Conservation (phyloP, 2,113 vertebrate species). For the Rhodinocichla rosea region DNA sequence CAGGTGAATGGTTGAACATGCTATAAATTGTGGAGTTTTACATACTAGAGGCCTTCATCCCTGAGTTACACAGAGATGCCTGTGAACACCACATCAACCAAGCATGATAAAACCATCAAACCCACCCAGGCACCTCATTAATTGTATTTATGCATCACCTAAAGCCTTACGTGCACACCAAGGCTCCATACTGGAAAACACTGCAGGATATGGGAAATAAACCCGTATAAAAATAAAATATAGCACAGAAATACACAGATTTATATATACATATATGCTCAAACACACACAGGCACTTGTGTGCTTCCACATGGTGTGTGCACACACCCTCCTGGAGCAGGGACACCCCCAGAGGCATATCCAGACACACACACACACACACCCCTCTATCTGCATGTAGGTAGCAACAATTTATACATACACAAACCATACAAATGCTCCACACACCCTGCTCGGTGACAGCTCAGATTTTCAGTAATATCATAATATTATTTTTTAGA, state of each 20-base stretch:
- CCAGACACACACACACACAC: background rate
- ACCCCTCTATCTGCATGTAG: background rate
- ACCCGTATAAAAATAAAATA: background rate
- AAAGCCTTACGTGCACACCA: background rate
- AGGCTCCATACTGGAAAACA: background rate
- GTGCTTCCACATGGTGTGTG: background rate
- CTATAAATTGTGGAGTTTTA: background rate
- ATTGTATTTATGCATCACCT: background rate
- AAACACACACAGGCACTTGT: background rate
- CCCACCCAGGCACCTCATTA: background rate
- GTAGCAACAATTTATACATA: constrained; percentile 10
- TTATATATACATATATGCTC: background rate
- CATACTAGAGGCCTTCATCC: background rate
- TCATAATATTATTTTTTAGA: constrained; percentile 75
- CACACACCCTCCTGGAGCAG: background rate
- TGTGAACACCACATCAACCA: background rate
- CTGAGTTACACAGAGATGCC: background rate
- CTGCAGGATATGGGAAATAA: background rate
- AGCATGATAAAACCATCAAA: background rate
- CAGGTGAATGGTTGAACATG: background rate
- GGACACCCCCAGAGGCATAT: background rate
- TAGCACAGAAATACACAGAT: background rate
- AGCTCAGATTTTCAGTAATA: constrained; percentile 65
- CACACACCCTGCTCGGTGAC: background rate
- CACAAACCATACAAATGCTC: constrained; percentile 4